Percentiles rank a stretch among this genome's conserved stretches.
Conservation (phyloP, 2,113 vertebrate genomes). For the Lipotes vexillifer region DNA sequence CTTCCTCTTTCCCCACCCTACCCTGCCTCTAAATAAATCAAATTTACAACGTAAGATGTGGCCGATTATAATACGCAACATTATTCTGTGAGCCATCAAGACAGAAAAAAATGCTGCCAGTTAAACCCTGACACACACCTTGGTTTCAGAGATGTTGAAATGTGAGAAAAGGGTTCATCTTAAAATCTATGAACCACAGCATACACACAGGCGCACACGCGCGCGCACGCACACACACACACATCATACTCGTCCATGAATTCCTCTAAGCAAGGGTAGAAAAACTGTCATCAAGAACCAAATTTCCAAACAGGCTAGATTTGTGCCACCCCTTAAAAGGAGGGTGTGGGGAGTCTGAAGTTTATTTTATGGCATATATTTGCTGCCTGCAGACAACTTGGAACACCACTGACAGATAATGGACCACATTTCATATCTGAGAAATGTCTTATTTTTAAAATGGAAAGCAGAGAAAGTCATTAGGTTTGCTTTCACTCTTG, state of each 20-base stretch:
- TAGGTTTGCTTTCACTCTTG: constrained; percentile 68
- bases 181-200: background rate
- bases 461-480: constrained; percentile 64
- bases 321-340: background rate
- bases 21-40: background rate
- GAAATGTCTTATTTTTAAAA: constrained; percentile 62
- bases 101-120: background rate
- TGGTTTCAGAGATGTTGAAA: constrained; percentile 35
- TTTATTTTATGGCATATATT: constrained; percentile 52
- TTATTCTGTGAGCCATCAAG: constrained; percentile 8
- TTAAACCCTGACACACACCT: constrained; percentile 15
- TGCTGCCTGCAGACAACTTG: constrained; percentile 12
- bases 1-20: background rate
- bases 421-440: constrained; percentile 67
- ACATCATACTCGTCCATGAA: background rate
- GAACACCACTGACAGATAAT: constrained; percentile 65
- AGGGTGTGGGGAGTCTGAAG: background rate
- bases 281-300: constrained; percentile 29
- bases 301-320: constrained; percentile 39
- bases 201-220: background rate
- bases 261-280: constrained; percentile 7
- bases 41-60: background rate
- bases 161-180: background rate
- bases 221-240: background rate
- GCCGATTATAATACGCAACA: background rate